phyloP scores from a whole-genome alignment of 2,888 invertebrate species.

The Ypsolopha sequella region DNA sequence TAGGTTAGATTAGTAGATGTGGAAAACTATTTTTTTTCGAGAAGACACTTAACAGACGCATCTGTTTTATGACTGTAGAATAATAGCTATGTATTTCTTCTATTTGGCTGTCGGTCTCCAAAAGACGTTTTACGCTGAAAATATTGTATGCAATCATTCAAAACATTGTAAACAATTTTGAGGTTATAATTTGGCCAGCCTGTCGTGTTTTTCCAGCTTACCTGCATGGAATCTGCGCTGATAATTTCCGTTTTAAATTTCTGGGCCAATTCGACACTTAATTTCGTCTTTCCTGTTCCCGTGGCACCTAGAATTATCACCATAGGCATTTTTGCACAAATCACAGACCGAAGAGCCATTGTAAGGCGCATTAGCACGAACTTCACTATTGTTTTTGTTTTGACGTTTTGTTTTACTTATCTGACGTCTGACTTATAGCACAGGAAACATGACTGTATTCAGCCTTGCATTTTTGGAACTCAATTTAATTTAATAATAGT shows the following conservation, averaged over 20 bases:
- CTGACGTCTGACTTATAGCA: constrained; percentile 21
- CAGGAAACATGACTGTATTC: too few species aligned
- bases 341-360: constrained; percentile 54
- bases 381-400: constrained; percentile 62
- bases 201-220: constrained; percentile 33
- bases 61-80: too few species aligned
- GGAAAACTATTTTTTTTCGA: too few species aligned
- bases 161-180: constrained; percentile 14
- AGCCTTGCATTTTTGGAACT: too few species aligned
- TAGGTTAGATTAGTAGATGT: too few species aligned
- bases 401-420: too few species aligned
- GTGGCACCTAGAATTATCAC: constrained; percentile 96
- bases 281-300: constrained; percentile 97
- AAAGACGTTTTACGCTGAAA: too few species aligned
- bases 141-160: too few species aligned
- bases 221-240: constrained; percentile 99
- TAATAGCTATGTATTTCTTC: too few species aligned
- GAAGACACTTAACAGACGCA: too few species aligned
- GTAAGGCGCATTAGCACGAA: constrained; percentile 31
- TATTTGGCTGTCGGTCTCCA: too few species aligned
- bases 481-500: too few species aligned
- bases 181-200: constrained; percentile 30
- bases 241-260: constrained; percentile 92
- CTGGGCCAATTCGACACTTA: constrained; percentile 91
- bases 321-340: constrained; percentile 71